Conservation (phyloP, 1,140 invertebrate species). For the Tribolium castaneum region DNA sequence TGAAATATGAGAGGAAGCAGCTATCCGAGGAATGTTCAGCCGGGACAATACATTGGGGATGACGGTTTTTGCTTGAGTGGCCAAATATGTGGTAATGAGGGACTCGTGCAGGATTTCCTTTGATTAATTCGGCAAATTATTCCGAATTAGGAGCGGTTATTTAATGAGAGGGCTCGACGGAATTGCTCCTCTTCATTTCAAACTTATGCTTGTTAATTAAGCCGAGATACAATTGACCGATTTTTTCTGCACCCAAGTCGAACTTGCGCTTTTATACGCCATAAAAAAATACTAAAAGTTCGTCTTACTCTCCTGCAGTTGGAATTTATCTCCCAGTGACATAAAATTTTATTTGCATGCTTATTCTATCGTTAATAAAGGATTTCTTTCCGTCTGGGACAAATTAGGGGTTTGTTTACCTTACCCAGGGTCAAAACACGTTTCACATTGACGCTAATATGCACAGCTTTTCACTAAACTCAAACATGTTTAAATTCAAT, state of each 20-base stretch:
- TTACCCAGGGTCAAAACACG: background rate
- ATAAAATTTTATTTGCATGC: background rate
- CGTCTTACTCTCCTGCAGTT: background rate
- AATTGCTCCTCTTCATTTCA: constrained; percentile 15
- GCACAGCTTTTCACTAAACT: background rate
- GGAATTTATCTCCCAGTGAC: background rate
- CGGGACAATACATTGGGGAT: constrained; percentile 28
- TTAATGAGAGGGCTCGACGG: constrained; percentile 16
- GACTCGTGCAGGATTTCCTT: constrained; percentile 21
- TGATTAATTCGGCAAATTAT: constrained; percentile 31
- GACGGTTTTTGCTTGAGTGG: constrained; percentile 28
- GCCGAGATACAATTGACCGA: background rate
- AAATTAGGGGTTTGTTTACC: background rate
- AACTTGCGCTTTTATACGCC: background rate
- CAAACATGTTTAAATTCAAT: constrained; percentile 7
- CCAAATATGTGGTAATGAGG: constrained; percentile 35
- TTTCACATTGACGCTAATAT: background rate
- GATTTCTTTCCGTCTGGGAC: background rate
- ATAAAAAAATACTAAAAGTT: background rate
- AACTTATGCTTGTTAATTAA: constrained; percentile 24
- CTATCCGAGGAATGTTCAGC: background rate
- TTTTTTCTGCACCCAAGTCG: background rate
- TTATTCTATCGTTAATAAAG: background rate
- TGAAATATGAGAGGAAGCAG: constrained; percentile 19
- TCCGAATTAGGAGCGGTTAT: constrained; percentile 29